A percentile compares a stretch with the other conserved stretches of the same genome.
phyloP scores from a whole-genome alignment of 2,113 vertebrate genomes.

The Thamnophis sirtalis region DNA sequence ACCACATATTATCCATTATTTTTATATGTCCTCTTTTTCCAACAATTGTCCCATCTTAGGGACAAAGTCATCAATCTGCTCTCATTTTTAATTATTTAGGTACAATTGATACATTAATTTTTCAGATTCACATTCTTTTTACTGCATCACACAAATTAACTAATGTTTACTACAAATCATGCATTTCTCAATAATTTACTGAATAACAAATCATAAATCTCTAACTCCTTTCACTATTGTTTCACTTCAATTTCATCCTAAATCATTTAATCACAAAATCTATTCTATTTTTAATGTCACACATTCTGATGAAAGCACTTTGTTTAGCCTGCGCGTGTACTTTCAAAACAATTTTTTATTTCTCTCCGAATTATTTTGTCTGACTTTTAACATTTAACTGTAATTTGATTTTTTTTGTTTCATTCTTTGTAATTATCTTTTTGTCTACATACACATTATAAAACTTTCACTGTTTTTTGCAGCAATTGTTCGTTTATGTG shows the following conservation, averaged over 20 bases:
- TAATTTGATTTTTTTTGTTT: not conserved
- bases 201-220: not conserved
- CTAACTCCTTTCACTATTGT: not conserved
- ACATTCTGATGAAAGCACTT: not conserved
- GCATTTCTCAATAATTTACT: not conserved
- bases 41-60: not conserved
- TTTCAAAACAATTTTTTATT: not conserved
- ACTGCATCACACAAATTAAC: not conserved
- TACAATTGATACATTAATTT: not conserved
- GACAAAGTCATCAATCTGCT: not conserved
- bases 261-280: not conserved
- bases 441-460: not conserved
- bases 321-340: not conserved
- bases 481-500: not conserved
- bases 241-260: not conserved
- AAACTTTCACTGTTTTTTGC: not conserved
- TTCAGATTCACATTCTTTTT: not conserved
- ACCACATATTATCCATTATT: not conserved
- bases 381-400: not conserved
- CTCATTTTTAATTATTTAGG: not conserved
- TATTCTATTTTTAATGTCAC: not conserved
- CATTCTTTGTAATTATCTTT: not conserved
- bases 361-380: not conserved
- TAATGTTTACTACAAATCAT: not conserved
- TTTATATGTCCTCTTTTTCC: not conserved